These are phyloP conservation scores for Dendrolimus houi DNA, from an alignment of 2,888 invertebrate species.

Conservation along the genomic window DNA sequence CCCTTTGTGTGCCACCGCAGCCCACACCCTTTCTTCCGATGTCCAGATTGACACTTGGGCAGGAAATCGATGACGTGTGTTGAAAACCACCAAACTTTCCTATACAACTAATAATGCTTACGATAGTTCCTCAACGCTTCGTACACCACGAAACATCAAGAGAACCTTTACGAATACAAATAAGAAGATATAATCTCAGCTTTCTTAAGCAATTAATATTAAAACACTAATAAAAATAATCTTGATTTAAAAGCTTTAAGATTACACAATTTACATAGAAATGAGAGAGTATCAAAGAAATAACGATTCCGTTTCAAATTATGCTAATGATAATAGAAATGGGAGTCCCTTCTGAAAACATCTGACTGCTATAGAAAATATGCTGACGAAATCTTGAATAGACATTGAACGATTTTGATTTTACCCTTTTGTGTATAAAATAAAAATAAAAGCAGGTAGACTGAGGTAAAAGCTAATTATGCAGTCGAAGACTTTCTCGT, in stretches of 20 bases:
- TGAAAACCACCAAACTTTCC: slow-evolving; percentile 1
- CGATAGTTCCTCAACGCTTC: no score
- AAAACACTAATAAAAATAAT: slow-evolving; percentile 9
- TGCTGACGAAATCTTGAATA: slow-evolving; percentile 19
- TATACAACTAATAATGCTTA: background rate
- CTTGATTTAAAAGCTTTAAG: slow-evolving; percentile 23
- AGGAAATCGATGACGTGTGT: slow-evolving; percentile 12
- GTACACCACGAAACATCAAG: no score
- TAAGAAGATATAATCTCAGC: background rate
- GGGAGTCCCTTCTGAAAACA: slow-evolving; percentile 27
- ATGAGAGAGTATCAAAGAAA: slow-evolving; percentile 36
- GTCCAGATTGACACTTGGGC: slow-evolving; percentile 28
- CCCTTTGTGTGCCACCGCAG: slow-evolving; percentile 38
- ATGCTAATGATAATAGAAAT: slow-evolving; percentile 36
- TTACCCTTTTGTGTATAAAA: slow-evolving; percentile 9
- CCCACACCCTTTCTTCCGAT: slow-evolving; percentile 41
- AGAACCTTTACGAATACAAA: no score
- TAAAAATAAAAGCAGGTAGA: slow-evolving; percentile 11
- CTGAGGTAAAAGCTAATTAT: slow-evolving; percentile 53
- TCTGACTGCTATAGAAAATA: slow-evolving; percentile 24
- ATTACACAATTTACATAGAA: slow-evolving; percentile 33
- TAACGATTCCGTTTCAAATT: slow-evolving; percentile 36
- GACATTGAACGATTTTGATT: slow-evolving; percentile 13
- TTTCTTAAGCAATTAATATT: slow-evolving; percentile 7
- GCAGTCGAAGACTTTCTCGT: slow-evolving; percentile 34